Conservation (phyloP, 2,888 invertebrate species). For the Argyresthia albistria region DNA sequence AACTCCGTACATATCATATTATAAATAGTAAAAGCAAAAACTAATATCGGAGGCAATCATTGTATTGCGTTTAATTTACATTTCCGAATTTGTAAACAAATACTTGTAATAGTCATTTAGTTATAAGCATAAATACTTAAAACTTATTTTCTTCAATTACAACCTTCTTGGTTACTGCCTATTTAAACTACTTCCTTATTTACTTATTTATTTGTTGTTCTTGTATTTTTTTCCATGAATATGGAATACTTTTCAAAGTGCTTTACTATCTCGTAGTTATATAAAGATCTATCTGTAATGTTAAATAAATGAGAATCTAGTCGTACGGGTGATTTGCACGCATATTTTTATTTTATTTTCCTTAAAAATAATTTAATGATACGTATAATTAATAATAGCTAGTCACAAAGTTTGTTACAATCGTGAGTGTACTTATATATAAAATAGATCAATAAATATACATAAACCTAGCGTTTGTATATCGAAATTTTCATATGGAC, state of each 20-base stretch:
- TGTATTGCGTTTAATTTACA: constrained; percentile 13
- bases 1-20: constrained; percentile 50
- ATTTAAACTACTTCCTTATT: constrained; percentile 7
- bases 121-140: constrained; percentile 34
- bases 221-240: constrained; percentile 30
- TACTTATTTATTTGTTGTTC: constrained; percentile 10
- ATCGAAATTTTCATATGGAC: constrained; percentile 50
- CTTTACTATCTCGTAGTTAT: constrained; percentile 70
- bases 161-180: not conserved
- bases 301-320: constrained; percentile 56
- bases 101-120: constrained; percentile 52
- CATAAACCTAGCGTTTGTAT: constrained; percentile 55
- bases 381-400: constrained; percentile 5
- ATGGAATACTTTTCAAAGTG: constrained; percentile 67
- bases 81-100: too few relatives aligned
- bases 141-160: constrained; percentile 2
- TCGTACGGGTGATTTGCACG: constrained; percentile 61
- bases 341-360: constrained; percentile 18
- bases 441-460: constrained; percentile 47
- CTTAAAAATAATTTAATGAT: constrained; percentile 8
- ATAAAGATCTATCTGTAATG: constrained; percentile 61
- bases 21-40: constrained; percentile 14
- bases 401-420: constrained; percentile 39
- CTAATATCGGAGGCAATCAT: constrained; percentile 54
- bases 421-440: constrained; percentile 50